phyloP scores from a whole-genome alignment of 2,888 invertebrate species.

The Chouioia cunea region DNA sequence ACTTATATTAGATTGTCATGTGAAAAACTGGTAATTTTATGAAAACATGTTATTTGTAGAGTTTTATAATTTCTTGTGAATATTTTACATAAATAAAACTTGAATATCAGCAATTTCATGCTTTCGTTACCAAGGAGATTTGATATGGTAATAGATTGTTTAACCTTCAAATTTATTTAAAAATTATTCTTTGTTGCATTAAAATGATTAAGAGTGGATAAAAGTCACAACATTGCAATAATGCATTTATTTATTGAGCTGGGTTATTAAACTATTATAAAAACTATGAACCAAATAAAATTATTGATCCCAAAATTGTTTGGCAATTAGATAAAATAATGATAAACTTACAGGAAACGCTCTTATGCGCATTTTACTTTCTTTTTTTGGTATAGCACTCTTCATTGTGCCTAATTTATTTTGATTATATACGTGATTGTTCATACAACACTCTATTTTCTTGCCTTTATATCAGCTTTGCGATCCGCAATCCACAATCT shows the following conservation, averaged over 20 bases:
- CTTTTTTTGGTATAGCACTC: constrained; percentile 86
- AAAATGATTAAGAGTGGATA: too few relatives aligned
- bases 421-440: not conserved
- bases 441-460: constrained; percentile 30
- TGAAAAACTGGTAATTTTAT: constrained; percentile 43
- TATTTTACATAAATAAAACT: constrained; percentile 43
- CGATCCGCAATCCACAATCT: constrained; percentile 25
- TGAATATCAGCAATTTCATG: constrained; percentile 41
- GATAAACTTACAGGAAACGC: constrained; percentile 91
- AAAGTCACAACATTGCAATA: too few relatives aligned
- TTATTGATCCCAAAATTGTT: not conserved
- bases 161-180: constrained; percentile 39
- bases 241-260: not conserved
- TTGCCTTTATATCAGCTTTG: constrained; percentile 28
- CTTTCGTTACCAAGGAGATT: constrained; percentile 44
- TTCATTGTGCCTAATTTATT: constrained; percentile 73
- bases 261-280: not conserved
- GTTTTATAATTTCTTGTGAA: constrained; percentile 27
- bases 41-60: constrained; percentile 24
- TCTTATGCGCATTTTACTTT: constrained; percentile 97
- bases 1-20: constrained; percentile 27
- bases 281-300: constrained; percentile 9
- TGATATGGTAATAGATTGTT: constrained; percentile 21
- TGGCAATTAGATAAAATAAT: not conserved
- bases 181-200: not conserved